A percentile compares a stretch with the other conserved stretches of the same genome.
These are phyloP conservation scores for Apodemus sylvaticus DNA, from an alignment of 2,113 vertebrate species.

Conservation along the genomic window DNA sequence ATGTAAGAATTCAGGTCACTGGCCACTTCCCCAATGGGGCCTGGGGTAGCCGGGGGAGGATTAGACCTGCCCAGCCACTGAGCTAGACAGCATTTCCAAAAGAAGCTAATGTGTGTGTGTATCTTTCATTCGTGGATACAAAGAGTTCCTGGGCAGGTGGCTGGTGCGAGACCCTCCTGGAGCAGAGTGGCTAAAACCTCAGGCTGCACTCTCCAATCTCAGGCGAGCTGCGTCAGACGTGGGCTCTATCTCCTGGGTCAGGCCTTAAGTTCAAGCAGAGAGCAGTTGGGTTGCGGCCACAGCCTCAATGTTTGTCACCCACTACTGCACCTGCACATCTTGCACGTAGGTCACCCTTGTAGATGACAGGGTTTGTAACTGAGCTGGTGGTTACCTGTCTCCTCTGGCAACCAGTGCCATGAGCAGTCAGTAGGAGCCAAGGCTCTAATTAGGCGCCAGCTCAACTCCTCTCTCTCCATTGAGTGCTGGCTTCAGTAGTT, in stretches of 20 bases:
- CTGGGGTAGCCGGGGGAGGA: no score
- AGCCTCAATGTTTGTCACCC: rapidly evolving
- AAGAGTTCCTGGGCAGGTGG: no score
- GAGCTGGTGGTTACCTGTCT: background rate
- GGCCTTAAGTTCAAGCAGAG: background rate
- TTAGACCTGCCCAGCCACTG: no score
- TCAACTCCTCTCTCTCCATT: background rate
- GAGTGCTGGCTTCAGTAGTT: background rate
- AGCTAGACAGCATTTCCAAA: no score
- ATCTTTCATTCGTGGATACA: no score
- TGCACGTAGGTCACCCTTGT: background rate
- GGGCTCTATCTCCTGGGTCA: background rate
- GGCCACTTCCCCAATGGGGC: no score
- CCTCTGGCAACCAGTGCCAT: background rate
- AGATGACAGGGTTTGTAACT: background rate
- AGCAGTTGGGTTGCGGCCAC: background rate
- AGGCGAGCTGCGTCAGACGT: background rate
- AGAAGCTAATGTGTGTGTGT: no score
- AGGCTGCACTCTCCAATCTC: background rate
- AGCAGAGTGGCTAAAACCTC: no score
- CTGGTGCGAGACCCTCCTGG: no score
- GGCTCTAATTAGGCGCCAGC: background rate
- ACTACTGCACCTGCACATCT: no score
- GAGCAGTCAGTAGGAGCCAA: background rate
- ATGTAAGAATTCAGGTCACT: no score